Evolutionary conservation across 2,888 invertebrate species (phyloP).

Genomic region (Archaeoteleia sp.): DNA sequence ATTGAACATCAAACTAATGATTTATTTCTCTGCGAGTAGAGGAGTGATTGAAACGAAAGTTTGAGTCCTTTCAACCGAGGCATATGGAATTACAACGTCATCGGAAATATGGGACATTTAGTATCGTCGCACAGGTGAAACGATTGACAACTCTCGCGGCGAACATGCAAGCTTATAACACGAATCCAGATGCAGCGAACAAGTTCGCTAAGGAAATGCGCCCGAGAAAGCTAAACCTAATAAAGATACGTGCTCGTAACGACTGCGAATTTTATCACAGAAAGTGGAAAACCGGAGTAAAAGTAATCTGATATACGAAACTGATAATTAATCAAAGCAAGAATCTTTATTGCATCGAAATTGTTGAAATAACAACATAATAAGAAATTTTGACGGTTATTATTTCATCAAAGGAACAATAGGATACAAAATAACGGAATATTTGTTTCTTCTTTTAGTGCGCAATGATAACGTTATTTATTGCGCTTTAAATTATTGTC

Average conservation of each 20-base stretch:
- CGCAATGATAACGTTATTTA: no score
- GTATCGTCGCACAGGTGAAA: constrained; percentile 33
- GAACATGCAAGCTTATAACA: constrained; percentile 32
- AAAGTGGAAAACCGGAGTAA: constrained; percentile 21
- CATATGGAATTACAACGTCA: constrained; percentile 26
- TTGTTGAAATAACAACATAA: no score
- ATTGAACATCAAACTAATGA: constrained; percentile 14
- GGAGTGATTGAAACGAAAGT: constrained; percentile 38
- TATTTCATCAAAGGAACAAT: no score
- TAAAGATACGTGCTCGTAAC: constrained; percentile 18
- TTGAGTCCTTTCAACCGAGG: constrained; percentile 23
- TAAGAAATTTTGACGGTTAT: neutral
- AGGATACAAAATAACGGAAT: no score
- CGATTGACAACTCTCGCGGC: constrained; percentile 46
- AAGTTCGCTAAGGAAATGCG: constrained; percentile 24
- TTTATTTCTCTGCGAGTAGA: constrained; percentile 28
- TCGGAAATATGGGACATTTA: constrained; percentile 36
- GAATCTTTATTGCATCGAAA: no score
- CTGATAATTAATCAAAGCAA: no score
- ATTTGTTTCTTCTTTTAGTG: no score
- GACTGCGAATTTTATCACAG: constrained; percentile 1
- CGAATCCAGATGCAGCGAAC: constrained; percentile 27
- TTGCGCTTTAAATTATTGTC: no score
- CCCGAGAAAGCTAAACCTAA: constrained; percentile 33
- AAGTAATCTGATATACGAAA: constrained; percentile 15